Conservation (phyloP, 2,888 invertebrate species). For the Trachelus tabidus region DNA sequence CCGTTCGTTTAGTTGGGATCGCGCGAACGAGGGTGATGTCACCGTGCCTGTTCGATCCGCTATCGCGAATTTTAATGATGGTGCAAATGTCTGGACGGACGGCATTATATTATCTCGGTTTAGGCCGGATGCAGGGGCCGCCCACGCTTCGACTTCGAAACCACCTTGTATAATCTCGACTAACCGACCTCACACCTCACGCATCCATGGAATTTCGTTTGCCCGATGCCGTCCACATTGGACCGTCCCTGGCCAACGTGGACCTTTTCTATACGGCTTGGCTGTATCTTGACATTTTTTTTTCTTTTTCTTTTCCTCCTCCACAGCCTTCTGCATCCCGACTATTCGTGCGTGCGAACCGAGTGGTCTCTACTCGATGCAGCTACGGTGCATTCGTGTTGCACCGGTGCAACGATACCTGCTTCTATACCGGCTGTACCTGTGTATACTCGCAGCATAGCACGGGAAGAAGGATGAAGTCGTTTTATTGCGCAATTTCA, state of each 20-base stretch:
- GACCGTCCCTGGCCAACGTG: background rate
- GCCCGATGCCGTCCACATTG: background rate
- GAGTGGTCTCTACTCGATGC: background rate
- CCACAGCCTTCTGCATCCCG: too few species aligned
- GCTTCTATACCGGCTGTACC: background rate
- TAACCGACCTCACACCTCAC: conserved; percentile 15
- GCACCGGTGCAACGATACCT: background rate
- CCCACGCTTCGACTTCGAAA: conserved; percentile 53
- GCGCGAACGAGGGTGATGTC: conserved; percentile 64
- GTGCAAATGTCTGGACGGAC: conserved; percentile 64
- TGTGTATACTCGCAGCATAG: background rate
- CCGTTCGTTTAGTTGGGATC: conserved; percentile 61
- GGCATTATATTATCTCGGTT: conserved; percentile 64
- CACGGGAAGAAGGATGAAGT: conserved; percentile 18
- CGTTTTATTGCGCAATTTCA: conserved; percentile 45
- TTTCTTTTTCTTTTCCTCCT: background rate
- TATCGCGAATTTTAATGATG: conserved; percentile 67
- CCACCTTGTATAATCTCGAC: conserved; percentile 12
- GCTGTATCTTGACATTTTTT: background rate
- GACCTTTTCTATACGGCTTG: background rate
- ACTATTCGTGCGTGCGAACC: background rate
- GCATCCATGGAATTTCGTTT: conserved; percentile 35
- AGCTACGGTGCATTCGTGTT: background rate
- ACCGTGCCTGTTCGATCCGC: conserved; percentile 64
- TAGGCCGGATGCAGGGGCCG: conserved; percentile 64